Percentiles rank a stretch among this genome's conserved stretches.
phyloP scores from a whole-genome alignment of 2,888 invertebrate species.

The Pelosia muscerda region DNA sequence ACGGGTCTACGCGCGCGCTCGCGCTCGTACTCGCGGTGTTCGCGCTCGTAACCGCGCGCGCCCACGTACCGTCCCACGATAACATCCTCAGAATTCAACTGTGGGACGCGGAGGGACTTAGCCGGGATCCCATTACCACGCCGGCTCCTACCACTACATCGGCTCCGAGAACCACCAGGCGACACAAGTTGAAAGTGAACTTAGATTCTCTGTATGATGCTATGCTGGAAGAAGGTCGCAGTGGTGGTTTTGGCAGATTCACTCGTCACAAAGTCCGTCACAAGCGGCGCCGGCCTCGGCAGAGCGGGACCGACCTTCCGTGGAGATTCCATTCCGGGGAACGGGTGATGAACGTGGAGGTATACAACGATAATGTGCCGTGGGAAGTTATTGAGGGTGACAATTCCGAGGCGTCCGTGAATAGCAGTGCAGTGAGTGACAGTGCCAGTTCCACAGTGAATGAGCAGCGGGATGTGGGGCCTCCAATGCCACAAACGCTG shows the following conservation, averaged over 20 bases:
- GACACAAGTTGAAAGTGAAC: conserved; percentile 75
- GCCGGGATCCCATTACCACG: conserved; percentile 69
- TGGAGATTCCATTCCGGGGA: conserved; percentile 86
- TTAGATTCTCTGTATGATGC: conserved; percentile 76
- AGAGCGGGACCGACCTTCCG: conserved; percentile 74
- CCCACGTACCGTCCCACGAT: conserved; percentile 79
- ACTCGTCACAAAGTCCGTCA: conserved; percentile 81
- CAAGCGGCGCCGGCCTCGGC: conserved; percentile 80
- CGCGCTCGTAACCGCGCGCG: conserved; percentile 76
- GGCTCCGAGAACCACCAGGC: conserved; percentile 48
- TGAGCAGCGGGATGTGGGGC: conserved; percentile 72
- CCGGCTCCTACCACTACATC: conserved; percentile 52
- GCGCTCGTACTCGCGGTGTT: conserved; percentile 70
- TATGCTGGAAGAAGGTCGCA: conserved; percentile 77
- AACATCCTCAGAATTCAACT: conserved; percentile 82
- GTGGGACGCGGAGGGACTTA: conserved; percentile 83
- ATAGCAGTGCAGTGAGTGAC: conserved; percentile 83
- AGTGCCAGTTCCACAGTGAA: conserved; percentile 73
- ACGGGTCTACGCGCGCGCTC: conserved; percentile 71
- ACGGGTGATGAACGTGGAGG: conserved; percentile 82
- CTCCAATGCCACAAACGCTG: conserved; percentile 73
- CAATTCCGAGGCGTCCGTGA: conserved; percentile 61
- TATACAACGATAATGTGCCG: conserved; percentile 85
- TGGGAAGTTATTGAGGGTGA: conserved; percentile 81
- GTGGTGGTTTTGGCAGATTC: conserved; percentile 72